A percentile compares a stretch with the other conserved stretches of the same genome.
Evolutionary conservation across 2,797 vertebrate species (phyloP).

Genomic region (Gila robusta): DNA sequence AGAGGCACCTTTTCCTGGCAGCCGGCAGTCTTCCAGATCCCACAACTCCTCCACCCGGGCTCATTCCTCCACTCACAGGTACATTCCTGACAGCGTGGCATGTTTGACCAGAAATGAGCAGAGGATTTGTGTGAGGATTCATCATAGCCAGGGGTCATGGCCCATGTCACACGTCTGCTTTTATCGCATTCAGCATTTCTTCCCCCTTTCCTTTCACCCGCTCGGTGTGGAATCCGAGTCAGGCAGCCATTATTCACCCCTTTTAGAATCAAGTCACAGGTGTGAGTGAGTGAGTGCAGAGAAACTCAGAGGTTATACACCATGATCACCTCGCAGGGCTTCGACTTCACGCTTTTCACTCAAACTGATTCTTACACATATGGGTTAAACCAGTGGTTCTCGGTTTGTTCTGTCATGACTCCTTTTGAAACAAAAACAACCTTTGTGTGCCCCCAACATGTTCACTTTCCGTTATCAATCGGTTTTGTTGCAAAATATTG

Average conservation of each 20-base stretch:
- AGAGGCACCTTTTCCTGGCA: slow-evolving; percentile 93
- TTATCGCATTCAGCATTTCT: slow-evolving; percentile 54
- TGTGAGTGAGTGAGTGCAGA: slow-evolving; percentile 28
- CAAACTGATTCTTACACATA: slow-evolving; percentile 17
- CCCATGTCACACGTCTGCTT: slow-evolving; percentile 37
- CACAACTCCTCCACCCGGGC: slow-evolving; percentile 95
- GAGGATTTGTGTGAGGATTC: slow-evolving; percentile 23
- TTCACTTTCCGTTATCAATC: neutral
- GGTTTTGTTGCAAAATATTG: neutral
- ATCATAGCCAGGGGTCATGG: slow-evolving; percentile 23
- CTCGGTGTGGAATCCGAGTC: slow-evolving; percentile 38
- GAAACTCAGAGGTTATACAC: slow-evolving; percentile 14
- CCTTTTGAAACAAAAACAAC: neutral
- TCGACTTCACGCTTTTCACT: slow-evolving; percentile 41
- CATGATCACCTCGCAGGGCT: slow-evolving; percentile 21
- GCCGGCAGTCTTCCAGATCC: slow-evolving; percentile 94
- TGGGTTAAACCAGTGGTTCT: slow-evolving; percentile 42
- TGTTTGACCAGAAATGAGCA: neutral
- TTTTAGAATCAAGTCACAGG: slow-evolving; percentile 36
- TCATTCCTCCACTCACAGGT: slow-evolving; percentile 95
- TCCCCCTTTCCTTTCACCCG: neutral
- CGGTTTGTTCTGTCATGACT: neutral
- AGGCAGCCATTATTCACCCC: slow-evolving; percentile 24
- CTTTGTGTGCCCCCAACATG: neutral
- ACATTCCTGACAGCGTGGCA: slow-evolving; percentile 42